Conservation (phyloP, 2,113 vertebrate genomes). For the Grammomys surdaster region DNA sequence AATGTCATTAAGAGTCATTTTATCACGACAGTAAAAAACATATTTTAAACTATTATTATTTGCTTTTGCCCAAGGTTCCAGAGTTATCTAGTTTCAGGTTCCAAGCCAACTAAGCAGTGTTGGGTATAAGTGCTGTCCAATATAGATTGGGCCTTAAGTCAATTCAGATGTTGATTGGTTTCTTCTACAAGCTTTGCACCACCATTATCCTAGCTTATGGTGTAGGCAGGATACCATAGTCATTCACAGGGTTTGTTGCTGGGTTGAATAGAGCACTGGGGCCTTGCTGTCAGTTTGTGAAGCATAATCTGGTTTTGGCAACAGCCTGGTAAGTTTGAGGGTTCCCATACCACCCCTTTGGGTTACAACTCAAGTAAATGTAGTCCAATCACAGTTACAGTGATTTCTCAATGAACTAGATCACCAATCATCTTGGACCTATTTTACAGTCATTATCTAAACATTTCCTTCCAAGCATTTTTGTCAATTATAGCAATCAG, state of each 20-base stretch:
- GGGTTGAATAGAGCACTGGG: background rate
- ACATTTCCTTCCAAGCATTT: background rate
- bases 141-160: background rate
- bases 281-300: background rate
- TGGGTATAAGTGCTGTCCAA: background rate
- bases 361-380: background rate
- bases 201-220: background rate
- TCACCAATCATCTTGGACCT: background rate
- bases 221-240: background rate
- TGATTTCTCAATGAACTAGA: background rate
- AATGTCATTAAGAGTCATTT: background rate
- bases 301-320: background rate
- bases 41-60: no score
- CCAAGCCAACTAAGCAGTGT: no score
- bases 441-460: background rate
- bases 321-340: background rate
- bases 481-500: background rate
- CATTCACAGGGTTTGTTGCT: no score
- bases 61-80: background rate
- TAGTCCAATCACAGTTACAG: background rate
- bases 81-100: background rate
- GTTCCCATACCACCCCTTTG: background rate
- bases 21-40: background rate
- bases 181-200: background rate
- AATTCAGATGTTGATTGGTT: background rate